Base-by-base conservation (phyloP, 1,140 invertebrate genomes). In the Trichoplusia ni region DNA sequence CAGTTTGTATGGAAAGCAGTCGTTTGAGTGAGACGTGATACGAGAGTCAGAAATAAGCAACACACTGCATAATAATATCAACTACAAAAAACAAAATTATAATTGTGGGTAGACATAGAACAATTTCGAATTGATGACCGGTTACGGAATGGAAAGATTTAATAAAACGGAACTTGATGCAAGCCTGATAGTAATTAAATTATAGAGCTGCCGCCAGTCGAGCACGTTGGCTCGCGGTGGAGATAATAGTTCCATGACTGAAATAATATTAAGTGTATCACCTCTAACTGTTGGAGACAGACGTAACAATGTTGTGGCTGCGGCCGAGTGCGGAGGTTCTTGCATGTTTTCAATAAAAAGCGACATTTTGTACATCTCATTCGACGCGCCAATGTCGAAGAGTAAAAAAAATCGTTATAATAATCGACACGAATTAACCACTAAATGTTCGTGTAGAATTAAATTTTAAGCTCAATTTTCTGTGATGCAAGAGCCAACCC, bases 191-290 rank as follows among this genome's bases (percentile, higher is more conserved):
- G 56, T 60, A 47, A 35, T 60, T 60, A 29, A 47, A 60, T 60
- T 60, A 46, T 47, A 60, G 27, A 33, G 14, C 27, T 29, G 13
- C 25, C 47, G 46, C 44, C 33, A 14, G 38, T 38, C n/a, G 14
- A 51, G 35, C 64, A 56, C 11, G 59, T 62, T 63, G 59, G 42
- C 49, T 64, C 62, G 56, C 47, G 56, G 42, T 46, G 56, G 18
- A 47, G 38, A 21, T 54, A 40, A 46, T 59, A 51, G 62, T 42
- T 70, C 38, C 58, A 54, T 27, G 67, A 70, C 67, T 70, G 67
- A 70, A 61, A 42, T 65, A 58, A 70, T 65, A 56, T 58, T 70
- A 65, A 65, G 63, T 49, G 16, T 49, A 46, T 60, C 44, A 63
- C 53, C 58, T 44, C 11, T 51, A 33, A 64, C 47, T 64, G 37